Conservation (phyloP, 2,888 invertebrate genomes). For the Amblyjoppa proteus region DNA sequence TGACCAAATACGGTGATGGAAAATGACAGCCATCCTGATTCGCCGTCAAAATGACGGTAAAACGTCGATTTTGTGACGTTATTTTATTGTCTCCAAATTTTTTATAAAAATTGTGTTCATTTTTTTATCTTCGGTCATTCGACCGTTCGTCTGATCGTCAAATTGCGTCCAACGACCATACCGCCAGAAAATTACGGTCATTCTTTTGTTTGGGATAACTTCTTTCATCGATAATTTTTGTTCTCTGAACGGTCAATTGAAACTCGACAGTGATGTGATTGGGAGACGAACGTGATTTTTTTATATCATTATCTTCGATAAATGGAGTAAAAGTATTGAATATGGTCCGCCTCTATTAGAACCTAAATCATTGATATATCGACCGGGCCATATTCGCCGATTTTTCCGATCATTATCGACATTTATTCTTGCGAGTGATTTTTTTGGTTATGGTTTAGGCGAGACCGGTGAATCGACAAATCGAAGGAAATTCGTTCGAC, state of each 20-base stretch:
- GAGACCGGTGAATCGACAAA: background rate
- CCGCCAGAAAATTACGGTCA: background rate
- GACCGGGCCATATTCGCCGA: background rate
- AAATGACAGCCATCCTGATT: background rate
- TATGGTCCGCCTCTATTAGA: background rate
- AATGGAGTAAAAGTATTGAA: no score
- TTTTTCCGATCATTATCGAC: background rate
- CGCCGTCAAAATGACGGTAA: background rate
- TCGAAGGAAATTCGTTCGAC: conserved; percentile 27
- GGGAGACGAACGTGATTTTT: no score
- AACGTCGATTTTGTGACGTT: background rate
- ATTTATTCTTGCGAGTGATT: background rate
- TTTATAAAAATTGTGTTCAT: background rate
- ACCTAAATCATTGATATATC: background rate
- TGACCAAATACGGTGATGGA: background rate
- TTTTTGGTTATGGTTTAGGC: background rate
- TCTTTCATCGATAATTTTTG: background rate
- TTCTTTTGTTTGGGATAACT: background rate
- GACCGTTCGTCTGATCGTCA: background rate
- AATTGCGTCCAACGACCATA: no score
- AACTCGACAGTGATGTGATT: background rate
- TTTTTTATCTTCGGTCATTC: background rate
- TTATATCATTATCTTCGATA: no score
- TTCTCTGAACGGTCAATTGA: background rate
- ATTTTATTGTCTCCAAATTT: background rate